These are phyloP conservation scores for Eueides isabella DNA, from an alignment of 1,140 invertebrate species.

Conservation along the genomic window DNA sequence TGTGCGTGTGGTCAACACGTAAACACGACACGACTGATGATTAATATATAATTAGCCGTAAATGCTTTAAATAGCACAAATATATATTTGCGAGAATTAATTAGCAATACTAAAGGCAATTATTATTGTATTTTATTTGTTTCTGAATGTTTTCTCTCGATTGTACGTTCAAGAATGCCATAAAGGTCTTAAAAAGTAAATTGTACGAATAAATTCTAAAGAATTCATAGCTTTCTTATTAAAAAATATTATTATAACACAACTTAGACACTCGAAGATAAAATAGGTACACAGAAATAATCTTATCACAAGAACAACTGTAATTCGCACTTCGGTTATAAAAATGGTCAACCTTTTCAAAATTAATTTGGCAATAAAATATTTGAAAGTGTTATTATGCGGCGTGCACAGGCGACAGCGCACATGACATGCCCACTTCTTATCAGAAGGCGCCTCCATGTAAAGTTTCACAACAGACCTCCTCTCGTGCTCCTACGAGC, in stretches of 20 bases:
- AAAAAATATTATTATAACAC: background rate
- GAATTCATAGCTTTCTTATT: too few species aligned
- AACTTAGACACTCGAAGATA: background rate
- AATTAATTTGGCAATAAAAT: background rate
- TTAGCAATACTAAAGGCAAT: background rate
- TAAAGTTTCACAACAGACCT: background rate
- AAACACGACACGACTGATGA: background rate
- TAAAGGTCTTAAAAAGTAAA: background rate
- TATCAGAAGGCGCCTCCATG: too few species aligned
- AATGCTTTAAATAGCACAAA: background rate
- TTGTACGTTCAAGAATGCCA: background rate
- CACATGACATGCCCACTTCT: too few species aligned
- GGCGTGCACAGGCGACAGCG: background rate
- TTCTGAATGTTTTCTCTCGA: background rate
- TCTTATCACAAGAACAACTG: conserved; percentile 1
- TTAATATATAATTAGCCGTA: background rate
- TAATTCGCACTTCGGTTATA: background rate
- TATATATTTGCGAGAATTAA: background rate
- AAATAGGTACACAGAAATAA: background rate
- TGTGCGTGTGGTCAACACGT: too few species aligned
- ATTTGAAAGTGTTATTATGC: background rate
- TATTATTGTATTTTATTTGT: background rate
- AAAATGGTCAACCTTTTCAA: conserved; percentile 10
- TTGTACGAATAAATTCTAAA: too few species aligned
- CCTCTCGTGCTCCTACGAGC: too few species aligned